A percentile compares a stretch with the other conserved stretches of the same genome.
phyloP scores from a whole-genome alignment of 2,113 vertebrate genomes.

The Loxodonta africana region DNA sequence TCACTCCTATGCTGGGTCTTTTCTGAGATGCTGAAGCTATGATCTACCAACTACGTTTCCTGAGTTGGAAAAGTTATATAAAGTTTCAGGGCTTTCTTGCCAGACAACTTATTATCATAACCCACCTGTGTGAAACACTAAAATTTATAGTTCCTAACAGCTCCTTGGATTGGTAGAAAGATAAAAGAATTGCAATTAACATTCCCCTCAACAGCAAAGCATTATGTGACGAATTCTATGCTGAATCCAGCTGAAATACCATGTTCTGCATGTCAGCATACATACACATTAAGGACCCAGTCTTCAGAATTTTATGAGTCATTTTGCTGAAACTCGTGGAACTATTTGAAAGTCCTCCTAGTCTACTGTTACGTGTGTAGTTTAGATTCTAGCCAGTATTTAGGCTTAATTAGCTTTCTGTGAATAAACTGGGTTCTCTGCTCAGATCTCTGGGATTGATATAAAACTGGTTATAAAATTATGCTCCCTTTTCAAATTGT shows the following conservation, averaged over 20 bases:
- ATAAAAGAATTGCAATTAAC: conserved; percentile 64
- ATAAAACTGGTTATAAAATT: conserved; percentile 79
- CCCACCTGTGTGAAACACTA: conserved; percentile 51
- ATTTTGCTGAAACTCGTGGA: conserved; percentile 72
- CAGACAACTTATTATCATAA: conserved; percentile 63
- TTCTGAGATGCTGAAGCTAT: not conserved
- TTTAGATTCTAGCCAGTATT: conserved; percentile 73
- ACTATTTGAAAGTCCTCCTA: conserved; percentile 65
- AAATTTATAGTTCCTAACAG: conserved; percentile 64
- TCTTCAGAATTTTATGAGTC: conserved; percentile 67
- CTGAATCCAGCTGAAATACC: conserved; percentile 64
- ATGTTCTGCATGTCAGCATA: conserved; percentile 63
- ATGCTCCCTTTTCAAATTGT: conserved; percentile 74
- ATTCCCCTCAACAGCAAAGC: conserved; percentile 40
- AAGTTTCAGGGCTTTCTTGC: conserved; percentile 7
- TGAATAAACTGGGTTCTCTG: conserved; percentile 76
- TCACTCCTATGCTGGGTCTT: not conserved
- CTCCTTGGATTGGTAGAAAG: conserved; percentile 61
- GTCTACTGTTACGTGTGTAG: conserved; percentile 60
- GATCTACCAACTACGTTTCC: conserved; percentile 37
- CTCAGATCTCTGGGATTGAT: conserved; percentile 78
- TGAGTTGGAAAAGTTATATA: conserved; percentile 4
- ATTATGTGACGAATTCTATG: conserved; percentile 1
- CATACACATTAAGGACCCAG: conserved; percentile 23
- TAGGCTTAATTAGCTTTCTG: conserved; percentile 75